Percentiles rank a stretch among this genome's conserved stretches.
phyloP scores from a whole-genome alignment of 2,888 invertebrate genomes.

The Rotaria magnacalcarata region DNA sequence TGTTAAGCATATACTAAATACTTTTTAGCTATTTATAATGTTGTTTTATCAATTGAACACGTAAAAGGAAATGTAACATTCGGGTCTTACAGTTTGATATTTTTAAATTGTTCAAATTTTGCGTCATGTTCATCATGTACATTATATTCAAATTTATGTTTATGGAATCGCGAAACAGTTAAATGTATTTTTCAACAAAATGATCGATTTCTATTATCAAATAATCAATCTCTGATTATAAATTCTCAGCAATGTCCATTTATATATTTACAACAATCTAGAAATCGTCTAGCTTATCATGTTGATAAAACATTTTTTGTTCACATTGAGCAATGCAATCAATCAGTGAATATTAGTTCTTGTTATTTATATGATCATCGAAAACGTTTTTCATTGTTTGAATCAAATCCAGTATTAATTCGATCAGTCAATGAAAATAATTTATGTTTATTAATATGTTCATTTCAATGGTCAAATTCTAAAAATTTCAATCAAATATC shows the following conservation, averaged over 20 bases:
- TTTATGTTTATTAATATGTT: constrained; percentile 18
- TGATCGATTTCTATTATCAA: not conserved
- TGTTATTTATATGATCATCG: not conserved
- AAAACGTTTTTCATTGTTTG: not conserved
- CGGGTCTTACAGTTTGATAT: not conserved
- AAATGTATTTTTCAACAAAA: constrained; percentile 1
- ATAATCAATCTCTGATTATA: not conserved
- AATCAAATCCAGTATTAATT: not conserved
- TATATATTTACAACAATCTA: not conserved
- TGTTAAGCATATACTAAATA: not conserved
- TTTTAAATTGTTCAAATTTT: not conserved
- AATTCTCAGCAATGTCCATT: not conserved
- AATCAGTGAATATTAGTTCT: not conserved
- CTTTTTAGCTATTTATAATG: not conserved
- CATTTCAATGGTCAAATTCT: not conserved
- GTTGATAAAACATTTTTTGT: not conserved
- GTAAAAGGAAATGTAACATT: not conserved
- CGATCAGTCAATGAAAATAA: not conserved
- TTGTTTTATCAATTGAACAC: not conserved
- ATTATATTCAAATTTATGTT: constrained; percentile 4
- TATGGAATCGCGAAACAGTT: not conserved
- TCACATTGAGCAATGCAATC: constrained; percentile 28
- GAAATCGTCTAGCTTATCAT: not conserved
- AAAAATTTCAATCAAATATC: not conserved
- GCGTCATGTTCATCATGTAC: not conserved